A percentile compares a stretch with the other conserved stretches of the same genome.
phyloP scores from a whole-genome alignment of 2,113 vertebrate genomes.

The Barbus barbus region DNA sequence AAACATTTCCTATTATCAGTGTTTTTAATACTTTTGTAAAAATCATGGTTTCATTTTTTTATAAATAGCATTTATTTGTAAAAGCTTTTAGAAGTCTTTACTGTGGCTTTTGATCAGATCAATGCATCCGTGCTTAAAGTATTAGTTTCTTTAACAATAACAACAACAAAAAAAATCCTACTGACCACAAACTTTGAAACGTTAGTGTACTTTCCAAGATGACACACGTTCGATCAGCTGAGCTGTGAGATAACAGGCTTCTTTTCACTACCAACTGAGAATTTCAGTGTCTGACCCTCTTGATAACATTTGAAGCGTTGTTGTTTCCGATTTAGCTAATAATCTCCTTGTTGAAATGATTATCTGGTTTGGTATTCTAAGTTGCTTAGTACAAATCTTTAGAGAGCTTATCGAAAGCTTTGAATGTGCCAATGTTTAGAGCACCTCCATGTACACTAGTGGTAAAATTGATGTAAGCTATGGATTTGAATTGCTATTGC shows the following conservation, averaged over 20 bases:
- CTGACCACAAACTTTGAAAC: no score
- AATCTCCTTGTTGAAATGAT: slow-evolving; percentile 19
- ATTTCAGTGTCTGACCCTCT: not conserved
- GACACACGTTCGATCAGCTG: not conserved
- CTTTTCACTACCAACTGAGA: not conserved
- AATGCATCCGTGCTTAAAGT: no score
- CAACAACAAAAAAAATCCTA: no score
- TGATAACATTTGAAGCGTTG: not conserved
- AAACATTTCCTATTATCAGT: no score
- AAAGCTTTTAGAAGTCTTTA: no score
- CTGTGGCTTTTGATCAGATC: no score
- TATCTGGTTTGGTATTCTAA: not conserved
- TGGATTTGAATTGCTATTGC: not conserved
- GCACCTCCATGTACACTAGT: not conserved
- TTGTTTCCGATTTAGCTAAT: not conserved
- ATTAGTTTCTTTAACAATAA: no score
- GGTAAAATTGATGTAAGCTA: not conserved
- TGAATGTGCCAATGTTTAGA: not conserved
- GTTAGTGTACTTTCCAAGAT: not conserved
- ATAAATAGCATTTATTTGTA: no score
- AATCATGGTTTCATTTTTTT: no score
- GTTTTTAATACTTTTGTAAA: no score
- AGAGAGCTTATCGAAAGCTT: not conserved
- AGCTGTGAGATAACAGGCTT: not conserved
- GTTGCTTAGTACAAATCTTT: slow-evolving; percentile 9